Evolutionary conservation across 1,140 invertebrate species (phyloP).

Genomic region (Drosophila repletoides): DNA sequence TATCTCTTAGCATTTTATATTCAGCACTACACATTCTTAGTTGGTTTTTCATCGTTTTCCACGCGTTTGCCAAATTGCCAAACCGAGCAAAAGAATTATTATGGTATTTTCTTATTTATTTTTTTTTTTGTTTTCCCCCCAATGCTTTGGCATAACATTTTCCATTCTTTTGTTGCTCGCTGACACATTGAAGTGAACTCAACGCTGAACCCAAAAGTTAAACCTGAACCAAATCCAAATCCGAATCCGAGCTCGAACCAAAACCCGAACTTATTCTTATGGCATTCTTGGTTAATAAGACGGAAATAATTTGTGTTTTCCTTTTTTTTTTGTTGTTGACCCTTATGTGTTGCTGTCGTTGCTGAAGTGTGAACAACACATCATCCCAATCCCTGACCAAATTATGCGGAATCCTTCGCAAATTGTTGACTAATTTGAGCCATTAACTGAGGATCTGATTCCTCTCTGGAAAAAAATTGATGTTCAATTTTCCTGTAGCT

Average conservation of each 20-base stretch:
- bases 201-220: background rate
- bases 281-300: constrained; percentile 74
- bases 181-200: constrained; percentile 48
- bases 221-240: constrained; percentile 12
- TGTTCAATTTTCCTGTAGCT: constrained; percentile 2
- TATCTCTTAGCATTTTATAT: background rate
- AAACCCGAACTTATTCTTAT: constrained; percentile 43
- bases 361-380: constrained; percentile 45
- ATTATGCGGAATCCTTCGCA: constrained; percentile 33
- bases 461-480: constrained; percentile 5
- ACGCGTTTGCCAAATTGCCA: constrained; percentile 32
- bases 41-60: constrained; percentile 4
- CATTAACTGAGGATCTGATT: constrained; percentile 23
- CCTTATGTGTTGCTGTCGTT: constrained; percentile 20
- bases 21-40: too few relatives aligned
- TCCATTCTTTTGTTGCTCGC: constrained; percentile 27
- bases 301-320: constrained; percentile 69
- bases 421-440: constrained; percentile 45
- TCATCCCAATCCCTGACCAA: constrained; percentile 22
- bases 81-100: constrained; percentile 55
- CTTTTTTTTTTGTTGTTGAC: background rate
- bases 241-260: constrained; percentile 1
- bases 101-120: constrained; percentile 48
- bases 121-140: constrained; percentile 9
- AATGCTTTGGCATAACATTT: constrained; percentile 15